Percentiles rank a stretch among this genome's conserved stretches.
These are phyloP conservation scores for Trinorchestia longiramus DNA, from an alignment of 1,140 invertebrate species.

Conservation along the genomic window DNA sequence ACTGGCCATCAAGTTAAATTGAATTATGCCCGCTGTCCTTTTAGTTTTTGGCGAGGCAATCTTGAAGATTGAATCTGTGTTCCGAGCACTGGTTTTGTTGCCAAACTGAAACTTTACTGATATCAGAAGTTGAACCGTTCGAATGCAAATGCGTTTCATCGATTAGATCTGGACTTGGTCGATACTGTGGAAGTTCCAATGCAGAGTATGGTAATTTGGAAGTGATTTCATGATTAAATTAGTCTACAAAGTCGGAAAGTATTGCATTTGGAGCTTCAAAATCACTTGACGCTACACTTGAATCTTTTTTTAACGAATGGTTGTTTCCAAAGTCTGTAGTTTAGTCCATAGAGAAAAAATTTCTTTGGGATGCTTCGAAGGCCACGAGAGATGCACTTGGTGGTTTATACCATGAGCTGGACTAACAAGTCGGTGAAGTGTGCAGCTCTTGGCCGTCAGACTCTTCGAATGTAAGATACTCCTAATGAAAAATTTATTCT, in stretches of 20 bases:
- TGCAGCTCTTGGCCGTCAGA: neutral
- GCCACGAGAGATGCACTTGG: neutral
- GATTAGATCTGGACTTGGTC: neutral
- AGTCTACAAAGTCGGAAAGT: neutral
- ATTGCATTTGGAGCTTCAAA: neutral
- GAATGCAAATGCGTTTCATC: neutral
- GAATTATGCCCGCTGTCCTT: conserved; percentile 11
- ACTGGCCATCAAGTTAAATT: neutral
- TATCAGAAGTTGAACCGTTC: neutral
- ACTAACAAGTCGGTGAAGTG: too few species aligned
- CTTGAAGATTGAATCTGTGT: conserved; percentile 24
- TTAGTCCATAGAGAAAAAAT: neutral
- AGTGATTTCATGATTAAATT: neutral
- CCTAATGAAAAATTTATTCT: neutral
- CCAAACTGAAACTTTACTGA: conserved; percentile 16
- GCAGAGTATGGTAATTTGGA: neutral
- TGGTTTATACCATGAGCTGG: neutral
- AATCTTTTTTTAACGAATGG: neutral
- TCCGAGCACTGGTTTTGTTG: neutral
- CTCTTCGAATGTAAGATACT: neutral
- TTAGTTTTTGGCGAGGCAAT: conserved; percentile 32
- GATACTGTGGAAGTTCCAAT: neutral
- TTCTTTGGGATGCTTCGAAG: neutral
- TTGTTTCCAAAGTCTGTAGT: neutral
- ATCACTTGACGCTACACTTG: neutral